Conservation (phyloP, 53 echinoderm and acorn worm genomes). For the Hippasteria phrygiana region DNA sequence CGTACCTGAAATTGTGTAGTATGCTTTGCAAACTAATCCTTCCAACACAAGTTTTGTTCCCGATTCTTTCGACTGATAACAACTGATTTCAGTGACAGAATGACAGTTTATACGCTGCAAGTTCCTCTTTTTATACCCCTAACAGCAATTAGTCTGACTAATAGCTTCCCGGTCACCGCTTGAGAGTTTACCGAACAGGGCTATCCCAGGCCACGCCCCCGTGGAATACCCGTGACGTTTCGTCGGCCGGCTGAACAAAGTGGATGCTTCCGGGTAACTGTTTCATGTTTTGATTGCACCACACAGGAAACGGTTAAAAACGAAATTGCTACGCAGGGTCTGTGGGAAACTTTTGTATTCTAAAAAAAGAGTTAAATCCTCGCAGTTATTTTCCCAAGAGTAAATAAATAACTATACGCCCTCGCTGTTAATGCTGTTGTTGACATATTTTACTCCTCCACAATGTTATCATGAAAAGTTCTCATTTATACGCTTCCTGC, state of each 20-base stretch:
- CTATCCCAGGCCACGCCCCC: conserved; percentile 63
- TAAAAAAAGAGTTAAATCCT: too few species aligned
- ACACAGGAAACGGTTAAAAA: conserved; percentile 36
- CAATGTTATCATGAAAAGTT: too few species aligned
- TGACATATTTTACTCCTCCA: too few species aligned
- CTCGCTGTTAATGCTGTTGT: too few species aligned
- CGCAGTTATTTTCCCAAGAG: neutral
- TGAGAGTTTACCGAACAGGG: neutral
- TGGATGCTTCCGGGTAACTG: conserved; percentile 31
- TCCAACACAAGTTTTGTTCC: neutral
- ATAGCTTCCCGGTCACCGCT: conserved; percentile 45
- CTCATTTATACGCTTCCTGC: too few species aligned
- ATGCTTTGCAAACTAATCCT: neutral
- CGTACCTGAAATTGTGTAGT: neutral
- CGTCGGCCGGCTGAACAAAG: neutral
- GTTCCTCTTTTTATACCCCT: conserved; percentile 1
- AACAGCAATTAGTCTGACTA: conserved; percentile 22
- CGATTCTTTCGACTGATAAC: neutral
- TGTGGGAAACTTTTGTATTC: too few species aligned
- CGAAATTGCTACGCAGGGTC: neutral
- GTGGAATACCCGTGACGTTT: conserved; percentile 13
- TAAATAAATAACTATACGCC: too few species aligned
- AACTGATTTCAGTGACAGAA: neutral
- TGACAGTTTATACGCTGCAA: neutral
- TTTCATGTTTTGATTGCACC: conserved; percentile 19